A percentile compares a stretch with the other conserved stretches of the same genome.
Evolutionary conservation across 35 echinoderm and acorn worm species (phyloP).

Genomic region (Strongylocentrotus purpuratus): DNA sequence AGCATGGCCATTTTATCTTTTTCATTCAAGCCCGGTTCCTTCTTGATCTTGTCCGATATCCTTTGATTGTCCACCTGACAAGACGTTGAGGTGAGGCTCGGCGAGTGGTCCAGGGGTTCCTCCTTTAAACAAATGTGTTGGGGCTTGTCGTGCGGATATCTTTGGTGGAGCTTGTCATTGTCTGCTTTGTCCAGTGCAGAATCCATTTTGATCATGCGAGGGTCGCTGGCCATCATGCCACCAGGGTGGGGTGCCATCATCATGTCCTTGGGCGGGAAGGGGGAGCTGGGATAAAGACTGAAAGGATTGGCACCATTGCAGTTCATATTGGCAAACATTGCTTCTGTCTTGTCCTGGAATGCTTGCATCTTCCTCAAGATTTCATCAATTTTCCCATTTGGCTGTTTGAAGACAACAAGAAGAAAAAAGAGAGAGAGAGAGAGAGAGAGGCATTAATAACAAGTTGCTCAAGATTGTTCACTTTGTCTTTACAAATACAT

Average conservation of each 20-base stretch:
- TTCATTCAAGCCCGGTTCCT: constrained; percentile 28
- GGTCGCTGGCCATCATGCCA: not conserved
- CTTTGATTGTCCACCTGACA: constrained; percentile 48
- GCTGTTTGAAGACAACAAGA: constrained; percentile 62
- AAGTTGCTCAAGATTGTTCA: not conserved
- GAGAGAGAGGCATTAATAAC: not conserved
- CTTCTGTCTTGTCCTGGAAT: constrained; percentile 48
- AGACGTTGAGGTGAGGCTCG: constrained; percentile 9
- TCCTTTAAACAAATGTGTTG: constrained; percentile 69
- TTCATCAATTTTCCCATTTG: constrained; percentile 90
- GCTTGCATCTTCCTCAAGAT: constrained; percentile 75
- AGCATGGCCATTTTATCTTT: constrained; percentile 3
- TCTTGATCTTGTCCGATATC: constrained; percentile 45
- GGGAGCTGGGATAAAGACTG: not conserved
- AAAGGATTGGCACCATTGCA: constrained; percentile 47
- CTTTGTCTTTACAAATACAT: not conserved
- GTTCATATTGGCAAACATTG: constrained; percentile 46
- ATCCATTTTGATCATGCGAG: constrained; percentile 45
- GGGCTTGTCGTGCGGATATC: constrained; percentile 43
- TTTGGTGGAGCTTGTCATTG: constrained; percentile 37
- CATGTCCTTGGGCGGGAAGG: not conserved
- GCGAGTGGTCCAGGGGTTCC: constrained; percentile 62
- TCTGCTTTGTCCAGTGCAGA: constrained; percentile 20
- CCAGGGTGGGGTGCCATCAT: not conserved
- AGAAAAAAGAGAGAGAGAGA: constrained; percentile 15